Evolutionary conservation across 2,797 vertebrate species (phyloP).

Genomic region (Borostomias antarcticus): DNA sequence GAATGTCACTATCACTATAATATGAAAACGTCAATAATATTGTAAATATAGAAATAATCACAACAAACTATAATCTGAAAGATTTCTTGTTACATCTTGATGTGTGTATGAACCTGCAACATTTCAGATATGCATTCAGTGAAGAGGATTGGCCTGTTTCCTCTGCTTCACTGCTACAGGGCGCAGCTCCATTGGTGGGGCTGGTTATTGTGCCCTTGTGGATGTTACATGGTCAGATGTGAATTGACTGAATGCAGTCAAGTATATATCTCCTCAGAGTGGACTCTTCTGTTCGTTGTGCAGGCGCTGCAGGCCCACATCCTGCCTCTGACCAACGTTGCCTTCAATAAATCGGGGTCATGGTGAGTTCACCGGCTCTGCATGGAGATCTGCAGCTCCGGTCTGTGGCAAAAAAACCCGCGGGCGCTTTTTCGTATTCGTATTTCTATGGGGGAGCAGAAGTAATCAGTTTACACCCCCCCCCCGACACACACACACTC

Average conservation of each 20-base stretch:
- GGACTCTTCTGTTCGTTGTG: slow-evolving; percentile 22
- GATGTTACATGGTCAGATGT: slow-evolving; percentile 37
- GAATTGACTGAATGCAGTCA: slow-evolving; percentile 44
- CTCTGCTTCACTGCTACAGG: too few relatives aligned
- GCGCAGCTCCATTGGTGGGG: too few relatives aligned
- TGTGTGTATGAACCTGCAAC: too few relatives aligned
- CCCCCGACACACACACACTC: too few relatives aligned
- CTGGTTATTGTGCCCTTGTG: too few relatives aligned
- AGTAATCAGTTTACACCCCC: neutral
- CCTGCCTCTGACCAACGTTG: slow-evolving; percentile 93
- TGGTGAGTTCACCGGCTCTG: slow-evolving; percentile 76
- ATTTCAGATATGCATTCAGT: too few relatives aligned
- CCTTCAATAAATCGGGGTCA: slow-evolving; percentile 97
- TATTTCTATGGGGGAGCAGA: neutral
- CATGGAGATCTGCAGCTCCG: neutral
- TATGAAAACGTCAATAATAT: too few relatives aligned
- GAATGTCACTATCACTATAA: too few relatives aligned
- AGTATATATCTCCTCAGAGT: slow-evolving; percentile 13
- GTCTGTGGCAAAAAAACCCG: neutral
- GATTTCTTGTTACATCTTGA: too few relatives aligned
- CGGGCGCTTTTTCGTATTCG: neutral
- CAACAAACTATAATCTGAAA: too few relatives aligned
- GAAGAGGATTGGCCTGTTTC: too few relatives aligned
- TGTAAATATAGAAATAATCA: too few relatives aligned
- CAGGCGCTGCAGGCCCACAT: slow-evolving; percentile 91